Evolutionary conservation across 2,113 vertebrate genomes (phyloP), one percentile per base, ranked within the genome.

Genomic region (Arothron firmamentum): DNA sequence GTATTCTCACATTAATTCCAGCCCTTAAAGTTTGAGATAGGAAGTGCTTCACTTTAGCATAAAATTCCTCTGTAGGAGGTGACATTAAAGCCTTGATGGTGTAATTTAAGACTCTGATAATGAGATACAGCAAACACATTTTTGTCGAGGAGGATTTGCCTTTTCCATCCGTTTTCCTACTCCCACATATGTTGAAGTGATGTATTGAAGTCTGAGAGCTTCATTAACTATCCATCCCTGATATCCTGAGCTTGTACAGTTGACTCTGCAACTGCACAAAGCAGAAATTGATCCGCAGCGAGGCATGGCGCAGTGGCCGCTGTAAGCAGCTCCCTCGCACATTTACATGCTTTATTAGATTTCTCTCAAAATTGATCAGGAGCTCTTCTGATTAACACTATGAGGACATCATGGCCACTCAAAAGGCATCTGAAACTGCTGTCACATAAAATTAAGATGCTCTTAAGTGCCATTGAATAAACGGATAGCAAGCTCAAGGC

Each of bases 141-240:
- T 75, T 61, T 62, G 74, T 64, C 60, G 59, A 49, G 54, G 13
- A 56, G 43, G 53, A 74, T 77, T 58, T 65, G 49, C 43, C 50
- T 42, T 67, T 54, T 15, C 23, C 47, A 63, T 64, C 21, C 21
- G 21, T 23, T 67, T 62, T 48, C 62, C 55, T 61, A 45, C 80
- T 72, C 69, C 42, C 57, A 79, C 61, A 59, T 41, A 51, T 63
- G 62, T 50, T 42, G 17, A 64, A 67, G 67, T 85, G 73, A 82
- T 80, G 56, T 74, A 80, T 77, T 28, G 53, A 67, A 74, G 58
- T 54, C 68, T 66, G 62, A 72, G 57, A 52, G 72, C 63, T 83
- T 84, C 81, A 88, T 86, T 83, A 88, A 83, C 83, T 76, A 80
- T 85, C 85, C 69, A 84, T 82, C 80, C 4, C 71, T 78, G 70